Conservation (phyloP, 2,113 vertebrate species). For the Anoplopoma fimbria region DNA sequence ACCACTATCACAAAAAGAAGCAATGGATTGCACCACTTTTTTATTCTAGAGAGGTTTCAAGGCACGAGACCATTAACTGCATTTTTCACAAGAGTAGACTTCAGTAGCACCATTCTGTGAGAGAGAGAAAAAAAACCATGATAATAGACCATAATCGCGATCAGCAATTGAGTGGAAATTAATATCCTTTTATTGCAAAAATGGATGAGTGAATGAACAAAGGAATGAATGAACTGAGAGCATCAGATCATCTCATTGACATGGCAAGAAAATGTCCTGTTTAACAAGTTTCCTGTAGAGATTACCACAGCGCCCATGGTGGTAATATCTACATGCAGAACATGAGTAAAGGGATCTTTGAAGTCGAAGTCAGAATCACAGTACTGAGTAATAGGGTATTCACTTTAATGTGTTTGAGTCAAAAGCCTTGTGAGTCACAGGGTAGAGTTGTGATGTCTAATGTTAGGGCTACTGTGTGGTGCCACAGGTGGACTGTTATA, state of each 20-base stretch:
- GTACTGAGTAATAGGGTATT: conserved; percentile 49
- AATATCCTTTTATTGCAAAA: conserved; percentile 58
- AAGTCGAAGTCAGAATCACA: conserved; percentile 33
- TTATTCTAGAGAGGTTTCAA: conserved; percentile 37
- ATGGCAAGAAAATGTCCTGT: conserved; percentile 50
- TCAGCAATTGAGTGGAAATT: conserved; percentile 46
- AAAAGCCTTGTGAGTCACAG: conserved; percentile 59
- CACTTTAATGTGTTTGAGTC: conserved; percentile 52
- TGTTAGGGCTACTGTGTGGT: conserved; percentile 54
- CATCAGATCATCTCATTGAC: conserved; percentile 55
- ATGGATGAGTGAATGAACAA: conserved; percentile 54
- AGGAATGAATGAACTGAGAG: conserved; percentile 52
- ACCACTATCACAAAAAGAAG: conserved; percentile 10
- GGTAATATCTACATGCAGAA: conserved; percentile 37
- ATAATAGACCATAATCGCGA: conserved; percentile 49
- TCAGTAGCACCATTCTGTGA: conserved; percentile 27
- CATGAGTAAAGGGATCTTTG: conserved; percentile 34
- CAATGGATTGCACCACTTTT: conserved; percentile 4
- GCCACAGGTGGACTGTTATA: conserved; percentile 60
- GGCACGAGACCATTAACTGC: conserved; percentile 39
- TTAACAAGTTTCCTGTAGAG: conserved; percentile 47
- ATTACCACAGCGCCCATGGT: conserved; percentile 22
- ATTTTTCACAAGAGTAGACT: conserved; percentile 44
- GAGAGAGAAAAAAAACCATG: conserved; percentile 11
- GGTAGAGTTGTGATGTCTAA: conserved; percentile 49